phyloP scores from a whole-genome alignment of 2,113 vertebrate species.

The Ascaphus truei region DNA sequence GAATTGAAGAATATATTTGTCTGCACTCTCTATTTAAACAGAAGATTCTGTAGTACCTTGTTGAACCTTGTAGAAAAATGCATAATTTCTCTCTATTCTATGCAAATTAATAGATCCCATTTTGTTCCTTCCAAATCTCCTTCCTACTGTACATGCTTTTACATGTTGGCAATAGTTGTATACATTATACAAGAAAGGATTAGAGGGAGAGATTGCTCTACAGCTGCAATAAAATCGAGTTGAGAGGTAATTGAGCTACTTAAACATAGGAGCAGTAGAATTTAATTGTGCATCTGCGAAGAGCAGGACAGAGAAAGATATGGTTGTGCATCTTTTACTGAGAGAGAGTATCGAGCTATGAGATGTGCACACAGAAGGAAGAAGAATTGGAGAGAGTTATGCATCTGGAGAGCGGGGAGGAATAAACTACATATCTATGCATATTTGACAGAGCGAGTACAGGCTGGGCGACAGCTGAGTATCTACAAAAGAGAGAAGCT shows the following conservation, averaged over 20 bases:
- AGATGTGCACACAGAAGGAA: not conserved
- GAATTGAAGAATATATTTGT: not conserved
- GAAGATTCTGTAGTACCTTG: no score
- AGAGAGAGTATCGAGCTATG: not conserved
- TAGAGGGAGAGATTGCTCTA: not conserved
- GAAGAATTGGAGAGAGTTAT: not conserved
- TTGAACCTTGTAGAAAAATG: not conserved
- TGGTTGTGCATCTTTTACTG: not conserved
- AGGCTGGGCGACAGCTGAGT: no score
- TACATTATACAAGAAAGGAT: constrained; percentile 7
- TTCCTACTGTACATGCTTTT: not conserved
- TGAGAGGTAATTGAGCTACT: not conserved
- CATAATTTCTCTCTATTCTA: not conserved
- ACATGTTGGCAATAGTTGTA: constrained; percentile 4
- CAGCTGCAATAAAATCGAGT: not conserved
- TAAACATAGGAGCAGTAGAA: not conserved
- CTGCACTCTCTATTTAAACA: not conserved
- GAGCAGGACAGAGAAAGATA: not conserved
- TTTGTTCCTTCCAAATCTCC: not conserved
- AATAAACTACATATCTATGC: no score
- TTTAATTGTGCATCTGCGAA: not conserved
- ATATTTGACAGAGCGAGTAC: no score
- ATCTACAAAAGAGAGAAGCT: no score
- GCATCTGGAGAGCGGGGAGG: no score
- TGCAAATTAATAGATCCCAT: constrained; percentile 9